Evolutionary conservation across 1,140 invertebrate species (phyloP).

Genomic region (Drosophila leontia): DNA sequence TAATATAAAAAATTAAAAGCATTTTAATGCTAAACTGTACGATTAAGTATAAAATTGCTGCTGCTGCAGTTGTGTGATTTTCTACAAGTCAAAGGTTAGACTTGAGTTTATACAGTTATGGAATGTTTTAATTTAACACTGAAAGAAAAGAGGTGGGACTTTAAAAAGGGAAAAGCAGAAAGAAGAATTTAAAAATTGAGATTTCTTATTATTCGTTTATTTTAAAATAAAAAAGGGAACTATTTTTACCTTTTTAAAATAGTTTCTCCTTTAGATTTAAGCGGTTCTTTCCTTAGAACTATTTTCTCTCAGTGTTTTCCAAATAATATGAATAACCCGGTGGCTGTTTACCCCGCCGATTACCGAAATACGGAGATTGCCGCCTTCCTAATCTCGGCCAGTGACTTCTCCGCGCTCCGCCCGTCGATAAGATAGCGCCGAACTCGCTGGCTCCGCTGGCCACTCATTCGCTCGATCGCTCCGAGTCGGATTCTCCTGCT

Average conservation of each 20-base stretch:
- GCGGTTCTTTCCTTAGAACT: no score
- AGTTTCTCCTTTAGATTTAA: no score
- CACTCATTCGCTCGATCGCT: background rate
- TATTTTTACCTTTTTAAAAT: background rate
- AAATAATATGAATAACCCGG: slow-evolving; percentile 3
- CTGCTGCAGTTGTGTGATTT: background rate
- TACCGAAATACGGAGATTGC: slow-evolving; percentile 5
- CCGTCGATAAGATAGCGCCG: slow-evolving; percentile 28
- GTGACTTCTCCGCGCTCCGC: slow-evolving; percentile 21
- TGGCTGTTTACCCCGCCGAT: slow-evolving; percentile 25
- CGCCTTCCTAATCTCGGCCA: slow-evolving; percentile 40
- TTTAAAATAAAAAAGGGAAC: background rate
- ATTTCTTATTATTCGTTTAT: background rate
- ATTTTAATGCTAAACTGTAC: background rate
- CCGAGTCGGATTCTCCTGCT: background rate
- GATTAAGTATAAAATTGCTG: background rate
- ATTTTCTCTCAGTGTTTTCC: background rate
- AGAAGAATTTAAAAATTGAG: background rate
- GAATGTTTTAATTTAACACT: background rate
- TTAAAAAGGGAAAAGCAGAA: background rate
- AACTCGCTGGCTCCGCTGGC: background rate
- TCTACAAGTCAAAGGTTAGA: background rate
- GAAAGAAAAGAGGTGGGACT: background rate
- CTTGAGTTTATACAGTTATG: slow-evolving; percentile 2
- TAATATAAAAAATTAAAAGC: background rate